A percentile compares a stretch with the other conserved stretches of the same genome.
These are phyloP conservation scores for Auanema freiburgensis DNA, from an alignment of 2,888 invertebrate species.

Conservation along the genomic window DNA sequence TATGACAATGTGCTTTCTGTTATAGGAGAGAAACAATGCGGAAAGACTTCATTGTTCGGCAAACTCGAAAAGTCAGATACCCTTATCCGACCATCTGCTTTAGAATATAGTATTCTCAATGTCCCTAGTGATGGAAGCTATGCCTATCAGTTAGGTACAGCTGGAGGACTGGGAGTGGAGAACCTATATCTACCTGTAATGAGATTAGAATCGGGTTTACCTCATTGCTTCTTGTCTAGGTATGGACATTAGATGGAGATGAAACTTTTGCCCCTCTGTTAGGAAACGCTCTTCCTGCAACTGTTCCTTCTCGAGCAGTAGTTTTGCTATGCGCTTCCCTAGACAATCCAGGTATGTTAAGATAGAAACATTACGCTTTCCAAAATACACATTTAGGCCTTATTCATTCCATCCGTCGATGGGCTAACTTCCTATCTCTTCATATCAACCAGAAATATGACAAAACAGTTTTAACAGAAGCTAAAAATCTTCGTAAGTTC, in stretches of 20 bases:
- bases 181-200: constrained; percentile 32
- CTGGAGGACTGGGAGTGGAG: constrained; percentile 54
- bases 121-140: constrained; percentile 59
- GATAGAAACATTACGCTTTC: background rate
- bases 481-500: constrained; percentile 47
- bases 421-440: constrained; percentile 49
- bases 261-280: constrained; percentile 50
- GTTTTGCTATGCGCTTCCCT: constrained; percentile 53
- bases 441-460: constrained; percentile 48
- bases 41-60: constrained; percentile 56
- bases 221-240: constrained; percentile 8
- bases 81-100: constrained; percentile 40
- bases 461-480: constrained; percentile 44
- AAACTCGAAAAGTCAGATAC: constrained; percentile 45
- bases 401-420: constrained; percentile 51
- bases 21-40: constrained; percentile 50
- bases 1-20: background rate
- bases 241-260: constrained; percentile 57
- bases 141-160: constrained; percentile 59
- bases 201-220: background rate
- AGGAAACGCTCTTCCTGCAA: constrained; percentile 47
- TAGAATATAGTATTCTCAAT: constrained; percentile 58
- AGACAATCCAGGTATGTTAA: constrained; percentile 47
- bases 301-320: constrained; percentile 43
- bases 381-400: constrained; percentile 26